Conservation (phyloP, 2,888 invertebrate genomes). For the Caenorhabditis virilis region DNA sequence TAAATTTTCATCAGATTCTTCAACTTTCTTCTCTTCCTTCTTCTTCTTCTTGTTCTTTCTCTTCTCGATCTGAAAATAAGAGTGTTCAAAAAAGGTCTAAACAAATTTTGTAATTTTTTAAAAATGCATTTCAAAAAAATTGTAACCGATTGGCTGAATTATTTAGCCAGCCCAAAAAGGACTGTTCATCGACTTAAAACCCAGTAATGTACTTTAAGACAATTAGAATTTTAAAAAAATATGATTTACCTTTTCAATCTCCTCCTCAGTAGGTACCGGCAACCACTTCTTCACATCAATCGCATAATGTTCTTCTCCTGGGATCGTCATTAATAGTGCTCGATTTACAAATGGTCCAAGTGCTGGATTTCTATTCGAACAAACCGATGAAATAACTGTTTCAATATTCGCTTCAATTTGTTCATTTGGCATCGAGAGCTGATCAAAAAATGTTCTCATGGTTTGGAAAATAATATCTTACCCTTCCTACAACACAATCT, state of each 20-base stretch:
- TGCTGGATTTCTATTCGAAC: conserved; percentile 62
- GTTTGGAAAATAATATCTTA: conserved; percentile 13
- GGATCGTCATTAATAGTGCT: conserved; percentile 59
- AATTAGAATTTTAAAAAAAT: neutral
- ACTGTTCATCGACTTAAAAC: too few species aligned
- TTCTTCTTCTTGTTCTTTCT: conserved; percentile 59
- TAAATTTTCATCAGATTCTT: conserved; percentile 29
- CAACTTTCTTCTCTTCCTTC: conserved; percentile 51
- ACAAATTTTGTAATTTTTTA: too few species aligned
- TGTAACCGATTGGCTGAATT: too few species aligned
- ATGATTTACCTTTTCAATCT: conserved; percentile 57
- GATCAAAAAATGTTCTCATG: neutral
- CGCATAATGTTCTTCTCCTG: conserved; percentile 55
- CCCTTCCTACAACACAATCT: conserved; percentile 62
- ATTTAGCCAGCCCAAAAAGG: too few species aligned
- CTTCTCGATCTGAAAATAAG: conserved; percentile 52
- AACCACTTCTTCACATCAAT: conserved; percentile 59
- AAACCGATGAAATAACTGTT: conserved; percentile 55
- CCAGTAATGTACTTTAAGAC: too few species aligned
- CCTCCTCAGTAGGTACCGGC: conserved; percentile 63
- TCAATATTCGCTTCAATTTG: conserved; percentile 63
- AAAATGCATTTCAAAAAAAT: too few species aligned
- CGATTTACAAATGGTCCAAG: conserved; percentile 66
- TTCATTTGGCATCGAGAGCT: conserved; percentile 62
- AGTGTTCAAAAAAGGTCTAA: neutral